Base-by-base conservation (phyloP, 2,113 vertebrate species). In the Psettodes erumei region DNA sequence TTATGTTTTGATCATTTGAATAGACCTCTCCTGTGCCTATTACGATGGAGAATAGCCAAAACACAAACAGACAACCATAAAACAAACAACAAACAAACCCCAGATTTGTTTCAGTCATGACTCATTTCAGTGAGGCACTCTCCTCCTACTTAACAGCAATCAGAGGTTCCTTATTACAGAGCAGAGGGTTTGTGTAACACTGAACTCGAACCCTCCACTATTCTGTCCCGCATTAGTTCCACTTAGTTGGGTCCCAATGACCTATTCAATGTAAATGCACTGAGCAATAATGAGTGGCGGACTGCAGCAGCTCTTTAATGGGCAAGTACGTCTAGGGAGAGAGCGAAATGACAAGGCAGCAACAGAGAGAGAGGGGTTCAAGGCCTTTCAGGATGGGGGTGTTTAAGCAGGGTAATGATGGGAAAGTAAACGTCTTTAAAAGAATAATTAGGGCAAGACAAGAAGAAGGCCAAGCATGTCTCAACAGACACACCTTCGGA, bases 221-320 rank as follows among this genome's bases (percentile, higher is more conserved):
- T 95, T 95, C 93, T 94, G 92, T 79, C 92, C 90, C 95, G 93
- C 95, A 97, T 98, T 96, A 96, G 95, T 97, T 97, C 96, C 96
- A 96, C 93, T 93, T 96, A 95, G 94, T 83, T 97, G 93, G 90
- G 73, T 95, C 91, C 93, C 95, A 97, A 96, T 95, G 94, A 96
- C 92, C 95, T 96, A 95, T 95, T 97, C 95, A 96, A 90, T 55
- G 64, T 85, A 95, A 94, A 95, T 92, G 91, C 84, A 91, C 73
- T 67, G 84, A 86, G 86, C 83, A 90, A 90, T 93, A 94, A 92
- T 94, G 94, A 94, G 92, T 91, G 92, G 88, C 89, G 51, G 88
- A 66, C 89, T 75, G 90, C 88, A 70, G 89, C 83, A 83, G 90
- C 88, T 89, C 86, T 92, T 88, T 92, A 93, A 92, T 89, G 91